Percentiles rank a stretch among this genome's conserved stretches.
Evolutionary conservation across 2,797 vertebrate species (phyloP).

Genomic region (Xerus rutilus): DNA sequence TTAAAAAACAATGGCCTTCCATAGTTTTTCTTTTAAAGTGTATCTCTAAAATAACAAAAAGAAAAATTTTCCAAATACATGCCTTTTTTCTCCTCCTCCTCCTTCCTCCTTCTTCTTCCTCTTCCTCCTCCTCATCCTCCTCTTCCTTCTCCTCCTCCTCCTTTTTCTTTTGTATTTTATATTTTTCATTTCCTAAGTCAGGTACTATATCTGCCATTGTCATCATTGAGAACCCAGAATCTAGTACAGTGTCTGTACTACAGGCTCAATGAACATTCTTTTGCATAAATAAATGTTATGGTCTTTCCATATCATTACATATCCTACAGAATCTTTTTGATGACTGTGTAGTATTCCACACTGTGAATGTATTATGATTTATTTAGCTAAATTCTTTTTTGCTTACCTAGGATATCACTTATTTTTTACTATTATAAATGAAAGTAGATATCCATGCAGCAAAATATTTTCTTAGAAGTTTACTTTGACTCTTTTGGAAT

Average conservation of each 20-base stretch:
- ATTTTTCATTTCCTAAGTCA: background rate
- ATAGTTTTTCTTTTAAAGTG: background rate
- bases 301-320: background rate
- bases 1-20: background rate
- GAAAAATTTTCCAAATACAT: background rate
- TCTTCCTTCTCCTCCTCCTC: too few species aligned
- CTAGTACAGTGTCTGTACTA: background rate
- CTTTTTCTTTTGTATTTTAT: background rate
- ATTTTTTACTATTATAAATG: background rate
- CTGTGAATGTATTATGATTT: background rate
- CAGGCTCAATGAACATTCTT: background rate
- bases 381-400: background rate
- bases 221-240: background rate
- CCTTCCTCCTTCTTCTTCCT: too few species aligned
- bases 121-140: too few species aligned
- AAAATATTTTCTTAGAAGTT: conserved; percentile 30
- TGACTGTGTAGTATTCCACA: background rate
- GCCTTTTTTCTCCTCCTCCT: background rate
- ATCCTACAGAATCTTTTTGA: background rate
- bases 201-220: background rate
- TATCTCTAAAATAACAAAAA: background rate
- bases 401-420: background rate
- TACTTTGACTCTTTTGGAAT: background rate
- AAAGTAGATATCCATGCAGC: background rate
- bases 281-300: background rate